Evolutionary conservation across 2,797 vertebrate species (phyloP), one percentile per base, ranked within the genome.

Genomic region (Benthosema pterotum): DNA sequence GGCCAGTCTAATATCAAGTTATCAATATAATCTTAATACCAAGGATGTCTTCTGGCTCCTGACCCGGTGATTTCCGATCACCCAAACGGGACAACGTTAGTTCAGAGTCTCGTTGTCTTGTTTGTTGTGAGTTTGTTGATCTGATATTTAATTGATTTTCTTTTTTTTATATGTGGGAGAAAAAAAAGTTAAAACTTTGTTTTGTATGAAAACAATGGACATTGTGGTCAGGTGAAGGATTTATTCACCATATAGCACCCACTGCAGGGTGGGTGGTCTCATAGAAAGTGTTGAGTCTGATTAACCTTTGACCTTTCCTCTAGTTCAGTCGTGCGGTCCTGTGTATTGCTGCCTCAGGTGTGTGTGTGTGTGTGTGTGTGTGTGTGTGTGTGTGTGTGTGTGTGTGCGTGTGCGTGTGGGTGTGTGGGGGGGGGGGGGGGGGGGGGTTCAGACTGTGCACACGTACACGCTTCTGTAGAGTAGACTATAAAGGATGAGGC

Each of bases 211-310:
- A 1, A 0, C 42, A 4, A 47, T 63, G 56, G 13, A 32, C 13
- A 17, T 2, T 17, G 48, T 60, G 48, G 8, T 38, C 32, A 38
- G 8, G 32, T 2, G 2, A 12, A 16, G 3, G 6, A 17, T 0
- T 0, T 57, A 5, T 57, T 57, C 50, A 12, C n/a, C 6, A 47
- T 42, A 7, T 32, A n/a, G 22, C 3, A 18, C 18, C 5, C n/a
- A 47, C 11, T 5, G 14, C 67, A 69, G 51, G 13, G 71, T 90
- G 88, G 86, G 90, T 90, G 91, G 88, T 88, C 90, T 70, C 1
- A 12, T 57, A 25, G 52, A 79, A 81, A 62, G 61, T 69, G 61
- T 62, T 73, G 53, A 52, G 60, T 71, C 81, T 70, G 51, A 75
- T 66, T 85, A 78, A 86, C 80, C 87, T 89, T 76, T 86, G 85